phyloP scores from a whole-genome alignment of 1,140 invertebrate species.

The Cyphomyrmex costatus region DNA sequence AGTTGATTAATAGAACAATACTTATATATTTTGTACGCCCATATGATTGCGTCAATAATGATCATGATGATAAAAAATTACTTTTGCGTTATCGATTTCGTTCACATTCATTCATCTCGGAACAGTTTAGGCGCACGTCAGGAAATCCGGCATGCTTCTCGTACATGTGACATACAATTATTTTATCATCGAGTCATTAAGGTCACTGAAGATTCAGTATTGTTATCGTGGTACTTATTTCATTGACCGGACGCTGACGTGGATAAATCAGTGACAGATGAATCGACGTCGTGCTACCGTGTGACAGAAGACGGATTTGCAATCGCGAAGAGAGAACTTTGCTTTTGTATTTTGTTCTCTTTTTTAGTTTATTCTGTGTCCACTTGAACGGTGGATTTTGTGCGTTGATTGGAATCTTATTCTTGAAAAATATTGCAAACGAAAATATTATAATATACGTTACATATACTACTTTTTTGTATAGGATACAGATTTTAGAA shows the following conservation, averaged over 20 bases:
- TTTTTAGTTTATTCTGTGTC: not conserved
- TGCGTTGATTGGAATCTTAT: too few species aligned
- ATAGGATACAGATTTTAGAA: too few species aligned
- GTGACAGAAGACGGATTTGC: not conserved
- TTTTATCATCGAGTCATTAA: constrained; percentile 55
- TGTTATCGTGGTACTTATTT: constrained; percentile 42
- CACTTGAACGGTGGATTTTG: not conserved
- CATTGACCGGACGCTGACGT: constrained; percentile 34
- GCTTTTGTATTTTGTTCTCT: not conserved
- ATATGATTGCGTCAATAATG: not conserved
- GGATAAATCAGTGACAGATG: constrained; percentile 24
- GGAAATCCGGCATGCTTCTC: constrained; percentile 11
- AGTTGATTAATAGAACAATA: not conserved
- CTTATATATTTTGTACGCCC: not conserved
- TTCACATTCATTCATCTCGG: constrained; percentile 20
- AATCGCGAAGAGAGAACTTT: not conserved
- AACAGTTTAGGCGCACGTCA: constrained; percentile 9
- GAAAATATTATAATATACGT: too few species aligned
- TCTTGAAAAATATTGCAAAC: too few species aligned
- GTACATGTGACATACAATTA: not conserved
- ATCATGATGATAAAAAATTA: constrained; percentile 4
- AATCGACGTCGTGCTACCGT: not conserved
- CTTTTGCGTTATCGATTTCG: not conserved
- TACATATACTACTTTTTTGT: too few species aligned
- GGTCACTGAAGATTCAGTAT: constrained; percentile 52